These are phyloP conservation scores for Heliconius himera DNA, from an alignment of 1,140 invertebrate species.

Conservation along the genomic window DNA sequence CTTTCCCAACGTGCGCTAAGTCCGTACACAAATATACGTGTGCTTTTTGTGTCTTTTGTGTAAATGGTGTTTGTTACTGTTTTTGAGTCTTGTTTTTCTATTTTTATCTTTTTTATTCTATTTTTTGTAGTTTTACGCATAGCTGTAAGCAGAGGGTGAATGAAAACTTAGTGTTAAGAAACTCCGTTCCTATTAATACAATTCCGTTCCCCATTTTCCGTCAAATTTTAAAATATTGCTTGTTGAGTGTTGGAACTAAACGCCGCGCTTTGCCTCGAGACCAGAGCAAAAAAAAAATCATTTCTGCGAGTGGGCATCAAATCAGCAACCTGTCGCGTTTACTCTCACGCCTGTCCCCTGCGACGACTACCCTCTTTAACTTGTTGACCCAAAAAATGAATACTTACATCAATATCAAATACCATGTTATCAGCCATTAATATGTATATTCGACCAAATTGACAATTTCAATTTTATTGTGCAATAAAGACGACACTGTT, in stretches of 20 bases:
- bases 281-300: too few species aligned
- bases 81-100: background rate
- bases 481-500: constrained; percentile 45
- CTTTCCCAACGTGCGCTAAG: constrained; percentile 48
- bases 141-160: too few species aligned
- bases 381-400: too few species aligned
- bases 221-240: background rate
- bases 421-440: constrained; percentile 28
- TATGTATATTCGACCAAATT: constrained; percentile 39
- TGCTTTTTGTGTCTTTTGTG: constrained; percentile 1
- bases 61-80: background rate
- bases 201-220: background rate
- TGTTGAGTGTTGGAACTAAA: background rate
- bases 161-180: too few species aligned
- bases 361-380: too few species aligned
- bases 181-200: too few species aligned
- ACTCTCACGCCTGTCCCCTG: too few species aligned
- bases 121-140: too few species aligned
- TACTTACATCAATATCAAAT: background rate
- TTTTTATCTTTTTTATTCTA: background rate
- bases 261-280: too few species aligned
- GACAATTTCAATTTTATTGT: constrained; percentile 54
- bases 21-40: constrained; percentile 21
- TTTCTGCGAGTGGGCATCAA: too few species aligned
- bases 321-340: too few species aligned